Evolutionary conservation across 2,888 invertebrate genomes (phyloP), one percentile per base, ranked within the genome.

Genomic region (Esperia sulphurella): DNA sequence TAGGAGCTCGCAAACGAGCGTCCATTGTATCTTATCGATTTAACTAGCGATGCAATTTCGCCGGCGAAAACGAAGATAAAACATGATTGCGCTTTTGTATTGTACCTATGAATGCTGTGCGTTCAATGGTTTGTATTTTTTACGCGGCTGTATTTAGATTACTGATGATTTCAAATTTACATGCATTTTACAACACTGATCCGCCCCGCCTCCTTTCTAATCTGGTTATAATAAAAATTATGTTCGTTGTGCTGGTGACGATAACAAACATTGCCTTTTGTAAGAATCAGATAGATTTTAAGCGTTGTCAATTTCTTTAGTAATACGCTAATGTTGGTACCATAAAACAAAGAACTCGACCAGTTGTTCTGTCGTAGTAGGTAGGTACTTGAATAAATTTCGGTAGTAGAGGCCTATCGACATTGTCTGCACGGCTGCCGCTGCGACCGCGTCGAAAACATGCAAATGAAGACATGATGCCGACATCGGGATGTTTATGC

Each of bases 391-490:
- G 75, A 82, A 79, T 81, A 80, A 75, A 78, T 78, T 78, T 74
- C 55, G 67, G 65, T 69, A 72, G 73, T 65, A 66, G 65, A 69
- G 52, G 60, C 70, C 67, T 71, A 78, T 79, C 73, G 78, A 73
- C 73, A 75, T 72, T 69, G 79, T 74, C 68, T 61, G 68, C 71
- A 65, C 54, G 70, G 21, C 3, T 21, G 68, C 57, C 63, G 73
- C 59, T 62, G 70, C 65, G 67, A 64, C 61, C 64, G 54, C 60
- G 61, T 60, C 66, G 67, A 72, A 72, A 75, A 75, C 76, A 87
- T 87, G 86, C 79, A 86, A 87, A 87, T 86, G 78, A 81, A 79
- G 82, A 79, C 82, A 79, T 77, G 81, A 77, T 66, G 73, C 69
- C 21, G 21, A 71, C 76, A 71, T 66, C 61, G 71, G 67, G 67